Conservation (phyloP, 2,888 invertebrate genomes). For the Abrostola tripartita region DNA sequence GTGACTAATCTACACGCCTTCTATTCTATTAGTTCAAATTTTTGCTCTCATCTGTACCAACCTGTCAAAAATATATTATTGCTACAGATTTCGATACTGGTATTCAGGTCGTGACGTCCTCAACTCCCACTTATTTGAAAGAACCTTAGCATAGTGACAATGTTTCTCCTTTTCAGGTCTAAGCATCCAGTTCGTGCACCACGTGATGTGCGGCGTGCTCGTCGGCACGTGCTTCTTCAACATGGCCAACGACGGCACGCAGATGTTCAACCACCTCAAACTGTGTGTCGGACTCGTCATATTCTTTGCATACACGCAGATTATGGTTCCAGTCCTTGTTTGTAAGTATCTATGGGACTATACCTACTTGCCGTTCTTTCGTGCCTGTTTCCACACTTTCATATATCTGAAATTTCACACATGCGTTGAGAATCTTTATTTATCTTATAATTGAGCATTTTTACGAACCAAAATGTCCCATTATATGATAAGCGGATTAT, state of each 20-base stretch:
- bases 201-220: slow-evolving; percentile 88
- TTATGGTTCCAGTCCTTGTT: slow-evolving; percentile 90
- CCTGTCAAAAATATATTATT: no score
- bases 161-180: slow-evolving; percentile 75
- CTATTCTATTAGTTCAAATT: no score
- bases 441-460: no score
- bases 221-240: slow-evolving; percentile 89
- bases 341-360: slow-evolving; percentile 84
- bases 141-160: not conserved
- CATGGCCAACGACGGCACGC: slow-evolving; percentile 89
- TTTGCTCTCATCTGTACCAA: no score
- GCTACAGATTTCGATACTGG: no score
- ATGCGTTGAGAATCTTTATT: no score
- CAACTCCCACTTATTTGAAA: not conserved
- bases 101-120: not conserved
- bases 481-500: no score
- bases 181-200: slow-evolving; percentile 89
- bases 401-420: no score
- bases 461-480: no score
- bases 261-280: slow-evolving; percentile 91
- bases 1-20: no score
- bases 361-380: no score
- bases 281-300: slow-evolving; percentile 90
- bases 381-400: no score
- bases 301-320: slow-evolving; percentile 91